Conservation (phyloP, 2,888 invertebrate genomes). For the Netelia inedita region DNA sequence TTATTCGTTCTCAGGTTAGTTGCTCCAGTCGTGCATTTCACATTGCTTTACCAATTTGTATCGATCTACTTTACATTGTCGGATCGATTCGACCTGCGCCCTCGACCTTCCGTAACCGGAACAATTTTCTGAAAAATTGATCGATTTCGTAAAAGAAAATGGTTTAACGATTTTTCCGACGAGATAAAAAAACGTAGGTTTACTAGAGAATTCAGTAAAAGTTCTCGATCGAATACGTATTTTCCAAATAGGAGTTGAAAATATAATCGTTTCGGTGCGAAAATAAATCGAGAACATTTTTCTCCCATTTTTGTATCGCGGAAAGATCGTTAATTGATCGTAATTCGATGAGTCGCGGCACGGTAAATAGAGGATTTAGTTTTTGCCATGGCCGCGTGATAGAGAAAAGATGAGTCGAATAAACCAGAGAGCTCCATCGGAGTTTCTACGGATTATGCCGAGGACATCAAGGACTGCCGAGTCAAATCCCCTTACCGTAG, state of each 20-base stretch:
- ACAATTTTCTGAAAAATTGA: not conserved
- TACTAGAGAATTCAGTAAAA: too few species aligned
- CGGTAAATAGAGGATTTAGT: conserved; percentile 11
- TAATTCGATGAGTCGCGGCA: conserved; percentile 8
- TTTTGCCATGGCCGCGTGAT: conserved; percentile 3
- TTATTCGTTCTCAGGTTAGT: not conserved
- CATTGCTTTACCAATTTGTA: conserved; percentile 64
- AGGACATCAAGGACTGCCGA: conserved; percentile 58
- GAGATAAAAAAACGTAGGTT: too few species aligned
- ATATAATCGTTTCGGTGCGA: too few species aligned
- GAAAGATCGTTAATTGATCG: not conserved
- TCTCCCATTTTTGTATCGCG: not conserved
- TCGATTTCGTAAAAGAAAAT: too few species aligned
- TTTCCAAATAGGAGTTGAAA: too few species aligned
- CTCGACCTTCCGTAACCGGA: not conserved
- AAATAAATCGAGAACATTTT: not conserved
- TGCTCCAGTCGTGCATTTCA: conserved; percentile 27
- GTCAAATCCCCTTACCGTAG: conserved; percentile 45
- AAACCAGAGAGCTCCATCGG: conserved; percentile 42
- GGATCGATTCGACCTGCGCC: not conserved
- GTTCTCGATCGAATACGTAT: too few species aligned
- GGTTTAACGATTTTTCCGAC: too few species aligned
- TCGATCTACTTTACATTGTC: conserved; percentile 69
- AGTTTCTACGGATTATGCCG: conserved; percentile 50
- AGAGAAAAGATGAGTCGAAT: conserved; percentile 42